Evolutionary conservation across 2,888 invertebrate genomes (phyloP).

Genomic region (Limnephilus marmoratus): DNA sequence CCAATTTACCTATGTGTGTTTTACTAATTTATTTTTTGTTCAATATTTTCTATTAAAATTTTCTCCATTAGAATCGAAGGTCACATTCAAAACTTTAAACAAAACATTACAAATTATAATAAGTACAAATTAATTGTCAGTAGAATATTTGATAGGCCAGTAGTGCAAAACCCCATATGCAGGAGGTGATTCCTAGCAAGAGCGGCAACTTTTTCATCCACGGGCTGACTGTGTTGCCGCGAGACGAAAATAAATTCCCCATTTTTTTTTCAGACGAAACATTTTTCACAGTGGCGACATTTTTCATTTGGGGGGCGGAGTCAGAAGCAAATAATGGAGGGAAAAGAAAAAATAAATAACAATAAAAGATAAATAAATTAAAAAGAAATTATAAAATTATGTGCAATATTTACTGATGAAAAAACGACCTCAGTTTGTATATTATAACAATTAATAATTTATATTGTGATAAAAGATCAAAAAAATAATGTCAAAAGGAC

Average conservation of each 20-base stretch:
- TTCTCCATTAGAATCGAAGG: background rate
- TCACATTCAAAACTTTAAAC: background rate
- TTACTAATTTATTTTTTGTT: no score
- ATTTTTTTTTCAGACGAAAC: background rate
- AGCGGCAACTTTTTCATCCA: slow-evolving; percentile 84
- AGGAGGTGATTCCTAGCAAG: slow-evolving; percentile 93
- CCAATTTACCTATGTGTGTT: no score
- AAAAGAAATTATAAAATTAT: background rate
- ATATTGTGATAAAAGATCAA: no score
- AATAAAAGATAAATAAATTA: slow-evolving; percentile 9
- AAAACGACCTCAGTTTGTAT: background rate
- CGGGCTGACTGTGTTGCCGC: slow-evolving; percentile 75
- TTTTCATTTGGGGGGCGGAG: slow-evolving; percentile 13
- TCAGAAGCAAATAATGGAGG: background rate
- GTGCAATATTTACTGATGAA: background rate
- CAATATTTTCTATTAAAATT: background rate
- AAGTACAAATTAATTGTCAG: slow-evolving; percentile 42
- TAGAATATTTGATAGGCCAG: slow-evolving; percentile 71
- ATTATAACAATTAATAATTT: no score
- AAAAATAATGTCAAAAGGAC: no score
- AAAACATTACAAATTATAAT: background rate
- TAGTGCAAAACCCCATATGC: slow-evolving; percentile 87
- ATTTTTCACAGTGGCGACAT: slow-evolving; percentile 8
- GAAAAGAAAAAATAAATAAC: slow-evolving; percentile 38
- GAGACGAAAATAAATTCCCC: slow-evolving; percentile 60